These are phyloP conservation scores for Todiramphus saurophagus DNA, from an alignment of 2,113 vertebrate genomes.

Conservation along the genomic window DNA sequence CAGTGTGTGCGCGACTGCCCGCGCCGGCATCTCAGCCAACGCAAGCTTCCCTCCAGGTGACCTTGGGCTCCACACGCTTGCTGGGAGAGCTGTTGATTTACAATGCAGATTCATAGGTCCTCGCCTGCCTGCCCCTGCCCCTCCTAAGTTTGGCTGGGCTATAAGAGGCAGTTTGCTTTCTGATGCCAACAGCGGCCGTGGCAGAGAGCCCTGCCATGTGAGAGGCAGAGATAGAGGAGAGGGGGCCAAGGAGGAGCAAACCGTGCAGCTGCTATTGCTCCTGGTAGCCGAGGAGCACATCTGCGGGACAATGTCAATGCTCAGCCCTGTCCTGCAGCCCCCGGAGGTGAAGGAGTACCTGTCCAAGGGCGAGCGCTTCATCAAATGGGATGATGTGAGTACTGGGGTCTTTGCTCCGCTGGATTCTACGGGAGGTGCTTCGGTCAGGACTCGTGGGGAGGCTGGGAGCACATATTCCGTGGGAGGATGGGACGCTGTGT, in stretches of 20 bases:
- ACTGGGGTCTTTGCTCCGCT: neutral
- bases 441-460: neutral
- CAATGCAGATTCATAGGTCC: constrained; percentile 72
- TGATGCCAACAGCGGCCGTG: constrained; percentile 16
- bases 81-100: constrained; percentile 67
- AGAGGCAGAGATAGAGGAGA: constrained; percentile 57
- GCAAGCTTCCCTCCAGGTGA: neutral
- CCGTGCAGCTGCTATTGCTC: neutral
- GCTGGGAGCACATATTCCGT: neutral
- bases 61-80: neutral
- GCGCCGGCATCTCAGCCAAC: neutral
- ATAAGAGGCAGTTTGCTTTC: constrained; percentile 62
- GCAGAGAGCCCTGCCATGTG: constrained; percentile 65
- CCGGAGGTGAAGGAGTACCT: constrained; percentile 88
- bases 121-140: constrained; percentile 7
- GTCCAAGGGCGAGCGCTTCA: constrained; percentile 90
- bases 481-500: rapidly evolving
- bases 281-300: neutral
- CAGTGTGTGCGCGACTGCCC: neutral
- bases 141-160: constrained; percentile 25
- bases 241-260: neutral
- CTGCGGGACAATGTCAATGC: constrained; percentile 80
- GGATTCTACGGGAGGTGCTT: rapidly evolving
- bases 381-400: constrained; percentile 97
- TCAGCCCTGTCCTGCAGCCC: constrained; percentile 78